Evolutionary conservation across 2,888 invertebrate genomes (phyloP), one percentile per base, ranked within the genome.

Genomic region (Idaea biselata): DNA sequence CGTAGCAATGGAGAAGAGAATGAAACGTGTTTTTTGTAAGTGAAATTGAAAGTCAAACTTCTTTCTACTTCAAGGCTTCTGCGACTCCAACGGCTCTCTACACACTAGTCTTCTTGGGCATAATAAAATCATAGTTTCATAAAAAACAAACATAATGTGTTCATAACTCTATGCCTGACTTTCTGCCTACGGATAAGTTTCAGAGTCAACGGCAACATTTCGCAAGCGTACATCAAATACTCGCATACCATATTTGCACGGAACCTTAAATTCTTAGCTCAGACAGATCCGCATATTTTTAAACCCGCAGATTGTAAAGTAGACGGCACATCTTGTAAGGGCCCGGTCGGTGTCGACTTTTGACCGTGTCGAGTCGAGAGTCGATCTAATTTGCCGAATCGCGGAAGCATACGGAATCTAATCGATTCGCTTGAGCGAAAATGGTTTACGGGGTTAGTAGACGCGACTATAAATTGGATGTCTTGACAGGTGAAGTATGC

Each of bases 331-430:
- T 80, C 72, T 75, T 73, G 82, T 79, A 82, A 88, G 86, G 82
- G 80, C 82, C 73, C 84, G 84, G 85, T 86, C 84, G 84, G 84
- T 86, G 88, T 88, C 89, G 87, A 83, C 86, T 87, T 88, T 89
- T 91, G 91, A 91, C 91, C 92, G 92, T 82, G 87, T 88, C 77
- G 83, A 91, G 90, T 87, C 76, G 83, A 91, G 91, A 87, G 84
- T 82, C 83, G 86, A 89, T 89, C 88, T 91, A 89, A 91, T 91
- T 91, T 91, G 83, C 82, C 82, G 89, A 89, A 82, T 87, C 87
- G 86, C 76, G 88, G 88, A 83, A 87, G 89, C 90, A 90, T 89
- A 86, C 86, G 86, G 86, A 87, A 91, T 91, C 80, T 84, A 88
- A 90, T 91, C 86, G 86, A 84, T 83, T 80, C 77, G 77, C 75